A percentile compares a stretch with the other conserved stretches of the same genome.
Conservation (phyloP, 2,888 invertebrate genomes). For the Labia minor region DNA sequence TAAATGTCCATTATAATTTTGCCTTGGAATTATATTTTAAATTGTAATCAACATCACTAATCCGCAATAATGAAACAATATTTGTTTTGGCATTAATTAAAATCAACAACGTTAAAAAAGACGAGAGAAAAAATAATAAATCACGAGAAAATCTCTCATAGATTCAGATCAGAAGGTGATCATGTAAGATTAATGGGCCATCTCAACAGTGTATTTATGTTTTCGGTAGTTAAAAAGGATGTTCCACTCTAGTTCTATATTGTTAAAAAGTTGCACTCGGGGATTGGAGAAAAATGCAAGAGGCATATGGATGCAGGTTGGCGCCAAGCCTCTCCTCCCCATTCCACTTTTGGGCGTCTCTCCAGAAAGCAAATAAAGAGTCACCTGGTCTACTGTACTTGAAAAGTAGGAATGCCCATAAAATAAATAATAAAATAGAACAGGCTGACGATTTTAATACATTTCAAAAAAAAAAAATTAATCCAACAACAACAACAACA, state of each 20-base stretch:
- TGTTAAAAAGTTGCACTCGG: background rate
- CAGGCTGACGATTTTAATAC: background rate
- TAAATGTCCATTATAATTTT: no score
- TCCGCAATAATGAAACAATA: no score
- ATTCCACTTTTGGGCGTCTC: background rate
- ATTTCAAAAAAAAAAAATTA: background rate
- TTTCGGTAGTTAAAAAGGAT: background rate
- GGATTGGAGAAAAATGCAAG: background rate
- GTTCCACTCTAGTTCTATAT: background rate
- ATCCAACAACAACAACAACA: no score
- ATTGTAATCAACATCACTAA: no score
- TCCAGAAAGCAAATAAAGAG: background rate
- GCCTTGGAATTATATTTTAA: no score
- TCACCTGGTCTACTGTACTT: background rate
- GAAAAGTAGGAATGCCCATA: background rate
- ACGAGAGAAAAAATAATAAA: no score
- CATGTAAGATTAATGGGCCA: background rate
- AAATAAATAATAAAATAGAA: no score
- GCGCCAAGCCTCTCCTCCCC: background rate
- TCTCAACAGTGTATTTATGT: background rate
- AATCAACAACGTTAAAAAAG: no score
- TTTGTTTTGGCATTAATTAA: no score
- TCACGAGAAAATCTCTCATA: no score
- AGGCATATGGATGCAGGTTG: background rate
- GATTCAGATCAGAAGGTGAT: background rate